These are phyloP conservation scores for Aepyceros melampus DNA, from an alignment of 2,113 vertebrate species.

Conservation along the genomic window DNA sequence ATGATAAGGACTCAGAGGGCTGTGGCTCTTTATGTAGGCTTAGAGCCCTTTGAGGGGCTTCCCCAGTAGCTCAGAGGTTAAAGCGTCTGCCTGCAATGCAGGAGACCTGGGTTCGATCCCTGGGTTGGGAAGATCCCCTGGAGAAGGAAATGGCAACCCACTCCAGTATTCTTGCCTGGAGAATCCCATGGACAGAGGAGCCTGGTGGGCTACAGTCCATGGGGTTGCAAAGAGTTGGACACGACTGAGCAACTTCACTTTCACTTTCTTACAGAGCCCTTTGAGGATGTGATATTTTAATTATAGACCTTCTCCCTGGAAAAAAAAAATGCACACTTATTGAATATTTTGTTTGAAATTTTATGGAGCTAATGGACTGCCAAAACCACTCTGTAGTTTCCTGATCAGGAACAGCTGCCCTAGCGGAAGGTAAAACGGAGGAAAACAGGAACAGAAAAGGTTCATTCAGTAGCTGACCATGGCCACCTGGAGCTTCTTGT, in stretches of 20 bases:
- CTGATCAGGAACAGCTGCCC: background rate
- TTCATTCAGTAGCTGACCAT: background rate
- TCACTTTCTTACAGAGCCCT: background rate
- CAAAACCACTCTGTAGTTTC: background rate
- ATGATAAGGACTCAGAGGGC: background rate
- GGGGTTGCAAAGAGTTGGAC: too few species aligned
- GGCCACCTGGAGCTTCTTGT: conserved; percentile 30
- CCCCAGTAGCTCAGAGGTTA: too few species aligned
- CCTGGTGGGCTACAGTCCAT: too few species aligned
- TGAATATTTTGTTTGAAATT: conserved; percentile 10
- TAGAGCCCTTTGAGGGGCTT: background rate
- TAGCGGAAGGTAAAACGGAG: background rate
- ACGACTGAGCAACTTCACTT: too few species aligned
- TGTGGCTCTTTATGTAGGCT: background rate
- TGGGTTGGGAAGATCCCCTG: too few species aligned
- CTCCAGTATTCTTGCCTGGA: too few species aligned
- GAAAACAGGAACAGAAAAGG: background rate
- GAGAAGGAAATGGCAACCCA: too few species aligned
- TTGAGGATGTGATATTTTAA: background rate
- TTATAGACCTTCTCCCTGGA: background rate
- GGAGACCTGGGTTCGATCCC: too few species aligned
- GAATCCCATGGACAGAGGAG: too few species aligned
- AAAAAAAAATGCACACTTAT: background rate
- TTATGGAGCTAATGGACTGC: background rate
- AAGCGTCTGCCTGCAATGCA: too few species aligned